These are phyloP conservation scores for Labrus mixtus DNA, from an alignment of 2,113 vertebrate species.

Conservation along the genomic window DNA sequence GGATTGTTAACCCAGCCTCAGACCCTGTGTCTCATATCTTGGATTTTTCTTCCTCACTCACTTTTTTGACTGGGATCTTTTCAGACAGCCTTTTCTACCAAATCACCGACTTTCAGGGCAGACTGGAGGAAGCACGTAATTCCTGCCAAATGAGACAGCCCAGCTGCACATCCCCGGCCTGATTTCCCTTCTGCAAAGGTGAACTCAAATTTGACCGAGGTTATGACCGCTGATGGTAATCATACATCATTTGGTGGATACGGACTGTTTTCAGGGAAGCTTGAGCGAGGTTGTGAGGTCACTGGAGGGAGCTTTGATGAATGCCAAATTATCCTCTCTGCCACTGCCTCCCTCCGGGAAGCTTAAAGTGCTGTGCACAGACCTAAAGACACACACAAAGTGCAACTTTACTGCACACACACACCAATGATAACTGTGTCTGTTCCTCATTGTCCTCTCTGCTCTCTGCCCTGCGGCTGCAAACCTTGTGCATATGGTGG, in stretches of 20 bases:
- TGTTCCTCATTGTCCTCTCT: slow-evolving; percentile 43
- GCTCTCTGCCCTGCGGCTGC: slow-evolving; percentile 30
- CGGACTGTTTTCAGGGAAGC: slow-evolving; percentile 46
- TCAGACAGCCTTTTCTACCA: slow-evolving; percentile 5
- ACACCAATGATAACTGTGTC: slow-evolving; percentile 33
- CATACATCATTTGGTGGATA: slow-evolving; percentile 54
- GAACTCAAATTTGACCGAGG: slow-evolving; percentile 55
- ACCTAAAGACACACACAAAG: slow-evolving; percentile 19
- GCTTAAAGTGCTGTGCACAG: slow-evolving; percentile 13
- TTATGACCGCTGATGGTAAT: slow-evolving; percentile 55
- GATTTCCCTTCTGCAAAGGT: slow-evolving; percentile 52
- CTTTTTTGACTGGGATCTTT: slow-evolving; percentile 11
- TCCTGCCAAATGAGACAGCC: slow-evolving; percentile 51
- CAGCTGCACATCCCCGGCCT: slow-evolving; percentile 51
- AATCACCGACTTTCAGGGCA: slow-evolving; percentile 29
- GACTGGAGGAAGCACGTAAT: slow-evolving; percentile 13
- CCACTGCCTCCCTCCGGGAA: slow-evolving; percentile 35
- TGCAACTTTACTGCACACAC: slow-evolving; percentile 26
- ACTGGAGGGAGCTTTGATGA: slow-evolving; percentile 55
- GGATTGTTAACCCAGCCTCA: slow-evolving; percentile 1
- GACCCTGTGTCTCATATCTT: neutral
- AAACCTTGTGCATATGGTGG: slow-evolving; percentile 13
- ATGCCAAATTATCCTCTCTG: slow-evolving; percentile 56
- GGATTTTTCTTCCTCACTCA: neutral
- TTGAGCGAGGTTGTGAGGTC: slow-evolving; percentile 42